phyloP scores from a whole-genome alignment of 2,888 invertebrate species.

The Sphinx pinastri region DNA sequence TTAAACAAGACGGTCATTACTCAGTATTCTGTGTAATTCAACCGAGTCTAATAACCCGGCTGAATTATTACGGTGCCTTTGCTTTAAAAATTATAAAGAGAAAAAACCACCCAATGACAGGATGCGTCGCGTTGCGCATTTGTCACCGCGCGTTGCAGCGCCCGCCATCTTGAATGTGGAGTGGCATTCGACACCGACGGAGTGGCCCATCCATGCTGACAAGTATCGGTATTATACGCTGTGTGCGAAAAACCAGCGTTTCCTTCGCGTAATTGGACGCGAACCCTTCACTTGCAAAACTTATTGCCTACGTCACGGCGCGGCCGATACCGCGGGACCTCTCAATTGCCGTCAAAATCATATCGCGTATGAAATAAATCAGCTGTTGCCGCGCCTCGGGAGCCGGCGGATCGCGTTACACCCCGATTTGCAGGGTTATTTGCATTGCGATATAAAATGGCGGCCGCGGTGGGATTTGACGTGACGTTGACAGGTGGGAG shows the following conservation, averaged over 20 bases:
- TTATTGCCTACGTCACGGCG: constrained; percentile 48
- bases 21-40: constrained; percentile 41
- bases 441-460: constrained; percentile 78
- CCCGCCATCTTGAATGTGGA: constrained; percentile 68
- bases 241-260: constrained; percentile 62
- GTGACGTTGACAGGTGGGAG: constrained; percentile 75
- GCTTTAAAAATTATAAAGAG: constrained; percentile 40
- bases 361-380: constrained; percentile 81
- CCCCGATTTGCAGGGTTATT: constrained; percentile 75
- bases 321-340: constrained; percentile 57
- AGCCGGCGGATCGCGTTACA: constrained; percentile 67
- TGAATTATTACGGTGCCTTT: constrained; percentile 27
- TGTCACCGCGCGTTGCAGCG: constrained; percentile 61
- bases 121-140: constrained; percentile 59
- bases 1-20: constrained; percentile 35
- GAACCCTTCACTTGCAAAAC: constrained; percentile 54
- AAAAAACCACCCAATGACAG: constrained; percentile 39
- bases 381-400: constrained; percentile 66
- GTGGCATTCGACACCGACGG: constrained; percentile 73
- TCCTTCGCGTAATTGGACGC: constrained; percentile 71
- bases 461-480: constrained; percentile 68
- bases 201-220: constrained; percentile 70
- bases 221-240: constrained; percentile 59
- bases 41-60: constrained; percentile 35
- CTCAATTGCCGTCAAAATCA: constrained; percentile 76